Base-by-base conservation (phyloP, 2,888 invertebrate species). In the Vesta saturnalis region DNA sequence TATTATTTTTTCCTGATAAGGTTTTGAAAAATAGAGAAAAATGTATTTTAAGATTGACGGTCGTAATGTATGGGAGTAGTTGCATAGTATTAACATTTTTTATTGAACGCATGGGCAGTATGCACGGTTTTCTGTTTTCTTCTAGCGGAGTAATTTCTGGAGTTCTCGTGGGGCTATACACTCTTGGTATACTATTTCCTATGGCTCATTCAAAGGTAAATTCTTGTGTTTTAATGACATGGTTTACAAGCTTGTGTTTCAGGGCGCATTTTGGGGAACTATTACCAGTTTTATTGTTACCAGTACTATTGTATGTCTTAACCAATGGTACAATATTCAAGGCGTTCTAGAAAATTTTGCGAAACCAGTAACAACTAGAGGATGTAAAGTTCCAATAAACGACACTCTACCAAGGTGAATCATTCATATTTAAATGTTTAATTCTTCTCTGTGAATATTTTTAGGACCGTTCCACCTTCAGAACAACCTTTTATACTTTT, bases 31-130 rank as follows among this genome's bases (percentile, higher is more conserved):
- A 84, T 43, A 82, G 85, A 0, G 88, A 89, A 22, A 88, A 88
- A 60, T 85, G 83, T 70, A 86, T 88, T 55, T 87, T 90, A 86
- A 90, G 89, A 83, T 83, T 86, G 70, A 66, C 85, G n/a, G 82
- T 84, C 0, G 72, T 83, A 6, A 46, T 77, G 0, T 63, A 77
- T 12, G 96, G 96, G 0, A 81, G 91, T 0, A 78, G 93, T 12
- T 93, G 93, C 23, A 94, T 96, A 74, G 90, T 86, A 0, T 84
- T 96, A 52, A 87, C 90, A 2, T 90, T 89, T 83, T 79, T 87
- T n/a, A 86, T 90, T 0, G 87, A 90, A 55, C 86, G 87, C 65
- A 80, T 92, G 58, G 91, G 91, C 58, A 87, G 89, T 15, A 84
- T 92, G 22, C 86, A 92, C 67, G 89, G 91, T 77, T 87, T 91